Evolutionary conservation across 1,140 invertebrate genomes (phyloP).

Genomic region (Papilio polyxenes): DNA sequence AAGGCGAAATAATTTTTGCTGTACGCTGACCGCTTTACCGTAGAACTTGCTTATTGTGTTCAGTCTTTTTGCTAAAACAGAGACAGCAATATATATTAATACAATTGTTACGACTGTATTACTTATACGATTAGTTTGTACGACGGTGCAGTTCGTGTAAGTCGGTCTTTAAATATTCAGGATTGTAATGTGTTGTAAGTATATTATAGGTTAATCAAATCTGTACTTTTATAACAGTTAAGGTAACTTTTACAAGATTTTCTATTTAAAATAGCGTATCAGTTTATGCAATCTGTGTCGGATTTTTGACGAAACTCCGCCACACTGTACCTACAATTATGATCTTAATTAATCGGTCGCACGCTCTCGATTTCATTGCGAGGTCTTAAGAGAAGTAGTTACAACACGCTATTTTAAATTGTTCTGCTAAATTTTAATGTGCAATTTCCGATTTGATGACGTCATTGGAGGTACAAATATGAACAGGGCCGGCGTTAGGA

Average conservation of each 20-base stretch:
- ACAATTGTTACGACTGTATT: too few relatives aligned
- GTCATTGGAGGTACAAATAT: too few relatives aligned
- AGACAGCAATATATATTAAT: too few relatives aligned
- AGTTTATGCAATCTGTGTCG: constrained; percentile 34
- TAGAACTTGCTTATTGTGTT: too few relatives aligned
- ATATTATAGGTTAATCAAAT: neutral
- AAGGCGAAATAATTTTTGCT: too few relatives aligned
- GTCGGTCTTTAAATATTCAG: too few relatives aligned
- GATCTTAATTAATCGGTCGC: constrained; percentile 49
- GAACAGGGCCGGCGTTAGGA: too few relatives aligned
- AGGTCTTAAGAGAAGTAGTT: constrained; percentile 46
- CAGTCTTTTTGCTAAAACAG: too few relatives aligned
- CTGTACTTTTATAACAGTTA: neutral
- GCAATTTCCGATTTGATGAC: constrained; percentile 7
- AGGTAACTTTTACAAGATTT: neutral
- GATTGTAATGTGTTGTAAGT: too few relatives aligned
- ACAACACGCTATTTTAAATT: constrained; percentile 50
- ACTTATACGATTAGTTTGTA: too few relatives aligned
- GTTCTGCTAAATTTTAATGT: constrained; percentile 30
- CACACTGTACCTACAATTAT: constrained; percentile 37
- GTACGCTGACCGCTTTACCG: too few relatives aligned
- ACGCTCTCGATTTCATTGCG: constrained; percentile 58
- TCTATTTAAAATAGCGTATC: constrained; percentile 26
- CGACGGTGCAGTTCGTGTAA: too few relatives aligned
- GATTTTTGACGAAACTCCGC: constrained; percentile 34